These are phyloP conservation scores for Sweltsa coloradensis DNA, from an alignment of 1,140 invertebrate species.

Conservation along the genomic window DNA sequence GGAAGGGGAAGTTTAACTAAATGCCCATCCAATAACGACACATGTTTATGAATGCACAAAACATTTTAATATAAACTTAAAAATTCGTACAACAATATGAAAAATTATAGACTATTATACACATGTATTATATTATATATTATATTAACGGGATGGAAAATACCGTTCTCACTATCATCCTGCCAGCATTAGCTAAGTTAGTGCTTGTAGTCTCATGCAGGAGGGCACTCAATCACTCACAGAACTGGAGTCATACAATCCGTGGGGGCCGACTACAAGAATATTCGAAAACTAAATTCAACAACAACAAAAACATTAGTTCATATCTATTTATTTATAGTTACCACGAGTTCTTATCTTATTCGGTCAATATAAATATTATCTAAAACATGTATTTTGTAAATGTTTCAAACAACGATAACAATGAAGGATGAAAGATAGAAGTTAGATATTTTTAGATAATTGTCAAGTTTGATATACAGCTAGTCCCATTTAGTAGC, in stretches of 20 bases:
- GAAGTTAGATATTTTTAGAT: slow-evolving; percentile 2
- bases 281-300: too few relatives aligned
- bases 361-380: not conserved
- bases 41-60: slow-evolving; percentile 45
- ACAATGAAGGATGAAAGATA: slow-evolving; percentile 1
- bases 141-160: slow-evolving; percentile 44
- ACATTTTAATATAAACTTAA: slow-evolving; percentile 75
- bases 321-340: too few relatives aligned
- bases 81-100: slow-evolving; percentile 69
- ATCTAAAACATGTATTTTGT: slow-evolving; percentile 3
- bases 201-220: too few relatives aligned
- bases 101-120: slow-evolving; percentile 45
- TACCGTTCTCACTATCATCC: slow-evolving; percentile 45
- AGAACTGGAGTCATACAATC: too few relatives aligned
- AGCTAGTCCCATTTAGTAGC: not conserved
- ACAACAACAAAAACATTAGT: too few relatives aligned
- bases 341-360: too few relatives aligned
- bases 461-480: not conserved
- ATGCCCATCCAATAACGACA: not conserved
- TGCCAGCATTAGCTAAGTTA: slow-evolving; percentile 4
- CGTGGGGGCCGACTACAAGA: too few relatives aligned
- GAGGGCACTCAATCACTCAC: too few relatives aligned
- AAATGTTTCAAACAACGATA: not conserved
- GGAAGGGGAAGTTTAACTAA: too few relatives aligned
- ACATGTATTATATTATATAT: slow-evolving; percentile 14